Percentiles rank a stretch among this genome's conserved stretches.
phyloP scores from a whole-genome alignment of 2,888 invertebrate genomes.

The Micoletzkya japonica region DNA sequence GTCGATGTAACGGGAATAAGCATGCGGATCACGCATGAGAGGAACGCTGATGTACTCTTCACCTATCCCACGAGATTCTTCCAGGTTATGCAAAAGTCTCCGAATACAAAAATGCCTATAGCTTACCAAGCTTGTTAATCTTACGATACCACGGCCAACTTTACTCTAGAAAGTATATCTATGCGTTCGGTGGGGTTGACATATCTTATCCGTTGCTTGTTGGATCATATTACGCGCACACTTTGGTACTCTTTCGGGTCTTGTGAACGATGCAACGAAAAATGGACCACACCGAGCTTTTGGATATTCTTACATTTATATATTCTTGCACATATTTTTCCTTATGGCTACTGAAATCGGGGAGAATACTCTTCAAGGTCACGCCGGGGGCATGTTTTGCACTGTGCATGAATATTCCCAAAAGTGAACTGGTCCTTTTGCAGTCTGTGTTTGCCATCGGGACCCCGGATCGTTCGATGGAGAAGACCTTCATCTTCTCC shows the following conservation, averaged over 20 bases:
- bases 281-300: background rate
- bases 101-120: background rate
- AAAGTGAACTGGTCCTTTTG: background rate
- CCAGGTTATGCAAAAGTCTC: conserved; percentile 2
- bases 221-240: too few relatives aligned
- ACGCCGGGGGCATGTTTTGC: too few relatives aligned
- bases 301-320: background rate
- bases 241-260: too few relatives aligned
- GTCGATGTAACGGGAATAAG: conserved; percentile 25
- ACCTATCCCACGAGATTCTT: conserved; percentile 25
- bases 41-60: conserved; percentile 19
- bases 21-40: conserved; percentile 24
- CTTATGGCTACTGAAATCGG: too few relatives aligned
- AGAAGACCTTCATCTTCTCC: conserved; percentile 19
- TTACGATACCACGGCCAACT: too few relatives aligned
- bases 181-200: too few relatives aligned
- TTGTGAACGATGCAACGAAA: background rate
- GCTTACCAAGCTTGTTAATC: too few relatives aligned
- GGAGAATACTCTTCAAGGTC: too few relatives aligned
- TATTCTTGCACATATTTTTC: background rate
- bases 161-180: too few relatives aligned
- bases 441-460: conserved; percentile 23
- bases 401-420: too few relatives aligned
- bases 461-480: background rate
- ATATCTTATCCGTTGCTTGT: too few relatives aligned